Base-by-base conservation (phyloP, 2,113 vertebrate species). In the Daubentonia madagascariensis region DNA sequence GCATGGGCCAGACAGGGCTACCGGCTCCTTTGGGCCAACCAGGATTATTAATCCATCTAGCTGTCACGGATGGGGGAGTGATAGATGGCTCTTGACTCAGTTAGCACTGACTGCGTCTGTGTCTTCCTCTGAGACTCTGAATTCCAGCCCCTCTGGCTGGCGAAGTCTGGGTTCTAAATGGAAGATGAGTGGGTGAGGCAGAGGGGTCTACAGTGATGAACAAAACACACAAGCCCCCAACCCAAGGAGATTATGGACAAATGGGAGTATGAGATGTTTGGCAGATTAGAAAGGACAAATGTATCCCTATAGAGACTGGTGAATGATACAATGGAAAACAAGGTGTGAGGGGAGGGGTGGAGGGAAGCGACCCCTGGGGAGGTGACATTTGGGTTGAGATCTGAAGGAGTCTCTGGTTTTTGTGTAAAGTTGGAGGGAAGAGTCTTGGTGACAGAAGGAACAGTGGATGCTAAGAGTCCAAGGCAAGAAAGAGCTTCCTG, bases 21-120 rank as follows among this genome's bases (percentile, higher is more conserved):
- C 76, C 76, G 37, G 70, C 85, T 40, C 63, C 37, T 61, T 73
- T 79, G 50, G 45, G 50, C 57, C 76, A 85, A 17, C 52, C 88
- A 94, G 79, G 87, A 65, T 91, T 94, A 78, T 89, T 72, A 94
- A 89, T 78, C 89, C 88, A 86, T 37, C 84, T 54, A 13, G 48
- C 79, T 83, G 85, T 93, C 68, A 9, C 0, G 6, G 23, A 70
- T 30, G 23, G 20, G 20, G 22, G 48, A 80, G 76, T 80, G 90
- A 97, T 81, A 54, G 78, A 94, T 86, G 84, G 35, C 43, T 85
- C 91, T 89, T 37, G 65, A 90, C 37, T 97, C 96, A 37, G 0
- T 63, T 68, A 85, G 93, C 83, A 48, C 57, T 81, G 87, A 37
- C 95, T 94, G 72, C 85, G 25, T 11, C 78, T 91, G 11, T 11